These are phyloP conservation scores for Drosophila algonquin DNA, from an alignment of 2,888 invertebrate species.

Conservation along the genomic window DNA sequence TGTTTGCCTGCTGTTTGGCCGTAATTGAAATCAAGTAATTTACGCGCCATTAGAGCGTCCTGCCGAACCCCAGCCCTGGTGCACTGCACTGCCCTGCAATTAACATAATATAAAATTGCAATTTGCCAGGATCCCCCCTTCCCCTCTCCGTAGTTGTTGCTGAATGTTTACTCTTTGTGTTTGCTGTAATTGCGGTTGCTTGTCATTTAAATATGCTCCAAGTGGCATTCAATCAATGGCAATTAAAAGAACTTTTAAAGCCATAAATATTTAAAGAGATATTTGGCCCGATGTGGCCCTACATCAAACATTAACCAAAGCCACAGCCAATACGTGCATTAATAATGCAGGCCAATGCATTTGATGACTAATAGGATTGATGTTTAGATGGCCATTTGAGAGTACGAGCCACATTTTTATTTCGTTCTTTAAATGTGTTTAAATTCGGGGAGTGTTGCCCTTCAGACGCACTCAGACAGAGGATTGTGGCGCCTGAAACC, in stretches of 20 bases:
- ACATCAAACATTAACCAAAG: conserved; percentile 20
- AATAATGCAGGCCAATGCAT: conserved; percentile 40
- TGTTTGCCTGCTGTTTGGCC: conserved; percentile 6
- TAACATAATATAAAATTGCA: conserved; percentile 63
- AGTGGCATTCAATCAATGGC: conserved; percentile 60
- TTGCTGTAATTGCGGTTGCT: conserved; percentile 58
- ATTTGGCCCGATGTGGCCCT: neutral
- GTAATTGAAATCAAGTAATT: conserved; percentile 68
- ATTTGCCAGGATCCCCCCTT: conserved; percentile 14
- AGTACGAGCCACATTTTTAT: conserved; percentile 11
- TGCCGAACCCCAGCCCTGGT: neutral
- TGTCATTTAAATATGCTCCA: conserved; percentile 53
- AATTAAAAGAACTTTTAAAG: conserved; percentile 39
- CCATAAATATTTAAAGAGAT: conserved; percentile 35
- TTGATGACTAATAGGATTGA: conserved; percentile 34
- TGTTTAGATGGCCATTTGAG: conserved; percentile 12
- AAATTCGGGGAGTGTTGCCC: conserved; percentile 17
- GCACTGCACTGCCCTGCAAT: conserved; percentile 46
- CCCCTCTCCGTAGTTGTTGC: neutral
- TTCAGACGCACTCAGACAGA: neutral
- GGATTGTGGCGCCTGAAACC: conserved; percentile 17
- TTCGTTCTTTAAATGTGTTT: conserved; percentile 37
- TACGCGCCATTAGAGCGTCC: conserved; percentile 68
- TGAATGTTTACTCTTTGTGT: conserved; percentile 4
- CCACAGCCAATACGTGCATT: conserved; percentile 43